Evolutionary conservation across 2,113 vertebrate species (phyloP).

Genomic region (Oceanodroma tethys): DNA sequence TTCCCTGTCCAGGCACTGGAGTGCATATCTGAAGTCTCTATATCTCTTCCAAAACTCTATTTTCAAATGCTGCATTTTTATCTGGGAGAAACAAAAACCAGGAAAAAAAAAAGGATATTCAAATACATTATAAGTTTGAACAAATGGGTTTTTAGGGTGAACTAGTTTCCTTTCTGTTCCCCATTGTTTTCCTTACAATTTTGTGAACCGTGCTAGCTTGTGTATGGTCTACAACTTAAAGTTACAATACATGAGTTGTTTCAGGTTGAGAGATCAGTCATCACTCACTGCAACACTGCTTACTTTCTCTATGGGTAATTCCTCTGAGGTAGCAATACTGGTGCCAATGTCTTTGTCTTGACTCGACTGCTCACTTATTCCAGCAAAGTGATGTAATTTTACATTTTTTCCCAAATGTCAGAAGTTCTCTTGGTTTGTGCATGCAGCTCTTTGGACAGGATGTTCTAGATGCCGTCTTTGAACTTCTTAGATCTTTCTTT

Average conservation of each 20-base stretch:
- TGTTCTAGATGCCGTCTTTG: neutral
- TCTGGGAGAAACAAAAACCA: too few species aligned
- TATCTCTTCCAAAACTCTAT: neutral
- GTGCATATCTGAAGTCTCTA: neutral
- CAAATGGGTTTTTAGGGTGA: neutral
- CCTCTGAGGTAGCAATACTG: neutral
- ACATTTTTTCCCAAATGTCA: neutral
- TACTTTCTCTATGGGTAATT: neutral
- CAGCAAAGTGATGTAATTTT: neutral
- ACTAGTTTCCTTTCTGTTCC: neutral
- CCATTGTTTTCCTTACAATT: neutral
- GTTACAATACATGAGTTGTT: neutral
- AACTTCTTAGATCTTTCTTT: neutral
- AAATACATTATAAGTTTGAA: neutral
- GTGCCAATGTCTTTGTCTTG: neutral
- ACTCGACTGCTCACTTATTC: accelerated
- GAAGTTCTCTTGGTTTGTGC: neutral
- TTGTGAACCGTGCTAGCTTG: neutral
- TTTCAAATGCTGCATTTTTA: neutral
- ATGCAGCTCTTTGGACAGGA: neutral
- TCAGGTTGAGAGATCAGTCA: neutral
- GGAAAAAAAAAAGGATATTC: neutral
- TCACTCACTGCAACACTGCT: neutral
- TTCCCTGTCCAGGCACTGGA: neutral
- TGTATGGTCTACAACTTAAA: neutral